Evolutionary conservation across 1,140 invertebrate genomes (phyloP).

Genomic region (Yoshiicerus persimilis): DNA sequence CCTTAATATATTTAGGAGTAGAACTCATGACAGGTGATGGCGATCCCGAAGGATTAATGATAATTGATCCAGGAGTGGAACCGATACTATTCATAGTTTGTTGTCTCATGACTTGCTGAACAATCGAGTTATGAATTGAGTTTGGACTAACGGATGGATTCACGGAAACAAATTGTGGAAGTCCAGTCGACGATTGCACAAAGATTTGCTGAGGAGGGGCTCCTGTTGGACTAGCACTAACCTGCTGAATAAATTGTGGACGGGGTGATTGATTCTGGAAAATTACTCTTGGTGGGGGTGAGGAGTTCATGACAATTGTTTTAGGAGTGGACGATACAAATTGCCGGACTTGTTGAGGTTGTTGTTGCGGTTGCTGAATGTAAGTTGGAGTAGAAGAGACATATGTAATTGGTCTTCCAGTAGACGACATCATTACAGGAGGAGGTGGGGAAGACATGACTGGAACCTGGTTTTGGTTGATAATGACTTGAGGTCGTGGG

Average conservation of each 20-base stretch:
- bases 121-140: constrained; percentile 26
- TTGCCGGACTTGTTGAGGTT: neutral
- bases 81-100: neutral
- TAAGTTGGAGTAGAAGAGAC: constrained; percentile 14
- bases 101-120: constrained; percentile 41
- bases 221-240: neutral
- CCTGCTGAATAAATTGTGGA: constrained; percentile 3
- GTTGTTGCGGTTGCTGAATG: neutral
- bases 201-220: constrained; percentile 20
- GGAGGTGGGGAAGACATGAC: neutral
- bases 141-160: constrained; percentile 4
- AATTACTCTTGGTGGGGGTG: neutral
- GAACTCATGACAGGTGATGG: neutral
- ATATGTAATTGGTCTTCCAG: neutral
- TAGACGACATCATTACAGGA: constrained; percentile 22
- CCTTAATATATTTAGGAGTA: neutral
- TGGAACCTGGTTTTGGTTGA: neutral
- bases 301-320: neutral
- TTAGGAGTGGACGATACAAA: constrained; percentile 28
- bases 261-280: neutral
- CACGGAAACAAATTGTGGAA: constrained; percentile 24
- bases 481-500: neutral
- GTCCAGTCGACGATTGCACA: constrained; percentile 29
- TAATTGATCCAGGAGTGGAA: neutral
- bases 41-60: neutral